Conservation (phyloP, 2,797 vertebrate genomes). For the Stomatorhinus walkeri region DNA sequence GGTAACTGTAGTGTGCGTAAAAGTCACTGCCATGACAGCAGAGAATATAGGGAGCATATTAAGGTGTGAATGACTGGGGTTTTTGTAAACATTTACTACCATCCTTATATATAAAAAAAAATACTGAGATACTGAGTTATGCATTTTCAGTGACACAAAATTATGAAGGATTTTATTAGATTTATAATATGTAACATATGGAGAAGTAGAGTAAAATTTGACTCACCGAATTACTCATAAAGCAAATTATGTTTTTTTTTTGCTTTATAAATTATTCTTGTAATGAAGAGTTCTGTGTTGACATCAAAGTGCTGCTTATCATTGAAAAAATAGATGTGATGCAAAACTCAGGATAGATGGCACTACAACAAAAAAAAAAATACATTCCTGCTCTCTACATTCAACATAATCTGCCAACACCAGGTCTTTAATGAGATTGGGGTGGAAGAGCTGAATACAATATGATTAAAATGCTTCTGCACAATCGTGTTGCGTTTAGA, state of each 20-base stretch:
- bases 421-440: neutral
- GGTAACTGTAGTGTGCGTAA: neutral
- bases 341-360: neutral
- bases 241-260: neutral
- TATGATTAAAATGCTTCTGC: neutral
- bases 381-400: neutral
- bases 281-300: neutral
- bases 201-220: neutral
- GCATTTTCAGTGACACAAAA: neutral
- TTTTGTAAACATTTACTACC: neutral
- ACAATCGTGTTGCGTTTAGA: neutral
- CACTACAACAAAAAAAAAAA: neutral
- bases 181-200: neutral
- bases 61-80: neutral
- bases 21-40: neutral
- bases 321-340: neutral
- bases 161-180: neutral
- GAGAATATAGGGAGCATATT: neutral
- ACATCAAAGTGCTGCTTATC: neutral
- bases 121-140: neutral
- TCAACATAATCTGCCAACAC: neutral
- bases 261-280: neutral
- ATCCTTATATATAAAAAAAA: neutral
- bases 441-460: neutral
- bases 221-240: neutral